A percentile compares a stretch with the other conserved stretches of the same genome.
Conservation (phyloP, 2,888 invertebrate genomes). For the Agrotis puta region DNA sequence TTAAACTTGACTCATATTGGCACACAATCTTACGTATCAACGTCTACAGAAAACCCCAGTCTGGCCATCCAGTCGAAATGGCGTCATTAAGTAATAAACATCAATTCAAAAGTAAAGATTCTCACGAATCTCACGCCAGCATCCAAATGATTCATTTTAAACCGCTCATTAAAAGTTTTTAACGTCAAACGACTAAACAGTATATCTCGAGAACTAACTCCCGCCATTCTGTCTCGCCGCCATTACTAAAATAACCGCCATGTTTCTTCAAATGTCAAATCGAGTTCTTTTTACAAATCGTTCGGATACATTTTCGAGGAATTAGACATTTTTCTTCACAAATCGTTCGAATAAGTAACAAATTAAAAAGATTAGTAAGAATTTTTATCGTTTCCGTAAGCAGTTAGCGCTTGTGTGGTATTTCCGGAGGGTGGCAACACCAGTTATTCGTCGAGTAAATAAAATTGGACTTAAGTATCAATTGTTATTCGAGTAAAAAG, state of each 20-base stretch:
- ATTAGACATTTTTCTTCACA: constrained; percentile 65
- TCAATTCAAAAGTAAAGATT: constrained; percentile 30
- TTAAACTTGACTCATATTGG: not conserved
- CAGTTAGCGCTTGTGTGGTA: constrained; percentile 70
- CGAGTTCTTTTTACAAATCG: constrained; percentile 53
- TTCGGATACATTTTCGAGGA: constrained; percentile 42
- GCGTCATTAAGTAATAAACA: constrained; percentile 44
- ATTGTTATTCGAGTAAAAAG: constrained; percentile 58
- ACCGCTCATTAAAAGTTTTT: constrained; percentile 49
- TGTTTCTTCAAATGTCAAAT: constrained; percentile 64
- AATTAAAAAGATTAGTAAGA: constrained; percentile 74
- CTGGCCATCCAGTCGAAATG: constrained; percentile 1
- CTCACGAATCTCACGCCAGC: constrained; percentile 22
- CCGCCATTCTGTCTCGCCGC: constrained; percentile 54
- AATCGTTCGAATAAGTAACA: constrained; percentile 68
- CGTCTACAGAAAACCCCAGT: constrained; percentile 4
- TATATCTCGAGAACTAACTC: constrained; percentile 36
- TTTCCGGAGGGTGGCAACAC: constrained; percentile 70
- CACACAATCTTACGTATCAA: not conserved
- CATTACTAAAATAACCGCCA: constrained; percentile 64
- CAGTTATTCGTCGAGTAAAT: constrained; percentile 54
- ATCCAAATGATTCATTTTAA: constrained; percentile 46
- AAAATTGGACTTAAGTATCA: constrained; percentile 59
- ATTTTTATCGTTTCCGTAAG: constrained; percentile 82
- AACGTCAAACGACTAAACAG: constrained; percentile 49